These are phyloP conservation scores for Micromesistius poutassou DNA, from an alignment of 2,797 vertebrate genomes.

Conservation along the genomic window DNA sequence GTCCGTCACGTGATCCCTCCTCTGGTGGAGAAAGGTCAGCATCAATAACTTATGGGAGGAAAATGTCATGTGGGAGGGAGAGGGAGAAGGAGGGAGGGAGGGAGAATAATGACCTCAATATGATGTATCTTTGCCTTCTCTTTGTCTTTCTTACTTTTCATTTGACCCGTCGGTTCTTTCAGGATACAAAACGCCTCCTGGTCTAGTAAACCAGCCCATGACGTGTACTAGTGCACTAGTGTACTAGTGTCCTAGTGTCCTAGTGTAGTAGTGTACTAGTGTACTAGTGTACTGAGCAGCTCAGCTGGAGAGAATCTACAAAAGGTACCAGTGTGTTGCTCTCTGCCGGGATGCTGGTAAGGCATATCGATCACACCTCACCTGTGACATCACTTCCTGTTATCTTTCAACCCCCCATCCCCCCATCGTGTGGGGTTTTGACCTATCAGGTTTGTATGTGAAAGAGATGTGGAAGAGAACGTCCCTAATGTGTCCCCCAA, in stretches of 20 bases:
- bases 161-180: background rate
- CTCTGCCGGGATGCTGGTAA: background rate
- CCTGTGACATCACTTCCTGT: conserved; percentile 19
- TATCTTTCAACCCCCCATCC: conserved; percentile 12
- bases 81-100: conserved; percentile 45
- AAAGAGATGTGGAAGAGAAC: conserved; percentile 38
- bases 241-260: too few relatives aligned
- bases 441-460: conserved; percentile 27
- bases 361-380: conserved; percentile 33
- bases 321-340: conserved; percentile 12
- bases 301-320: background rate
- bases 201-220: conserved; percentile 47
- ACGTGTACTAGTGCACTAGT: background rate
- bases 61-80: conserved; percentile 78
- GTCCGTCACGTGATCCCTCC: conserved; percentile 72
- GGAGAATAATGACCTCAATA: background rate
- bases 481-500: conserved; percentile 37
- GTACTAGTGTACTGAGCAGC: too few relatives aligned
- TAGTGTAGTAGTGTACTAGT: too few relatives aligned
- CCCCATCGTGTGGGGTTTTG: conserved; percentile 15
- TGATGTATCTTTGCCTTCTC: background rate
- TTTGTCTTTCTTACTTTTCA: background rate
- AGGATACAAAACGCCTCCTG: conserved; percentile 26
- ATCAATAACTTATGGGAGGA: conserved; percentile 82
- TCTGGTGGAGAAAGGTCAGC: conserved; percentile 83